Conservation (phyloP, 2,797 vertebrate genomes). For the Hypotaenidia philippensis region DNA sequence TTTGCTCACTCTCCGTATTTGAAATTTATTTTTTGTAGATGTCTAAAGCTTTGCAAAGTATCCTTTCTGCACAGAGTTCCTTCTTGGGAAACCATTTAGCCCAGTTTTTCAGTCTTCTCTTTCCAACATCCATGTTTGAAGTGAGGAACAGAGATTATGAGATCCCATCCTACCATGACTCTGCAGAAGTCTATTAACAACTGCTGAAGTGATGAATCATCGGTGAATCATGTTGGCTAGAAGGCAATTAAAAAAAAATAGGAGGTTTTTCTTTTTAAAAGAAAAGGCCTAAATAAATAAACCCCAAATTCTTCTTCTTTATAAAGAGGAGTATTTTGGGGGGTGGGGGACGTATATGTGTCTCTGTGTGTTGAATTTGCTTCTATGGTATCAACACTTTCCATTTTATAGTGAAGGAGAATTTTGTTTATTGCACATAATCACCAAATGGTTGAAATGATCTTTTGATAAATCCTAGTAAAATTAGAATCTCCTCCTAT, state of each 20-base stretch:
- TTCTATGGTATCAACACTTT: background rate
- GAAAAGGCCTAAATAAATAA: background rate
- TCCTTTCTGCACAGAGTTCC: background rate
- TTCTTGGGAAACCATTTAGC: background rate
- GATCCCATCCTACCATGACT: background rate
- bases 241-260: background rate
- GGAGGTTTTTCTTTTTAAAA: background rate
- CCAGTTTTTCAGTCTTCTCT: background rate
- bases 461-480: background rate
- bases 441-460: background rate
- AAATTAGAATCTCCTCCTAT: background rate
- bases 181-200: background rate
- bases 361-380: background rate
- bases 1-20: background rate
- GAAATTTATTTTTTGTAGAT: background rate
- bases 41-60: background rate
- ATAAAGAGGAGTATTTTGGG: background rate
- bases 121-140: background rate
- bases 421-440: background rate
- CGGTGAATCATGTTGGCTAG: background rate
- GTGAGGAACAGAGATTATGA: background rate
- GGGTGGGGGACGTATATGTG: accelerated
- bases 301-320: background rate
- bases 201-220: background rate
- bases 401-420: background rate